Conservation (phyloP, 2,797 vertebrate species). For the Acrossocheilus wenchowensis region DNA sequence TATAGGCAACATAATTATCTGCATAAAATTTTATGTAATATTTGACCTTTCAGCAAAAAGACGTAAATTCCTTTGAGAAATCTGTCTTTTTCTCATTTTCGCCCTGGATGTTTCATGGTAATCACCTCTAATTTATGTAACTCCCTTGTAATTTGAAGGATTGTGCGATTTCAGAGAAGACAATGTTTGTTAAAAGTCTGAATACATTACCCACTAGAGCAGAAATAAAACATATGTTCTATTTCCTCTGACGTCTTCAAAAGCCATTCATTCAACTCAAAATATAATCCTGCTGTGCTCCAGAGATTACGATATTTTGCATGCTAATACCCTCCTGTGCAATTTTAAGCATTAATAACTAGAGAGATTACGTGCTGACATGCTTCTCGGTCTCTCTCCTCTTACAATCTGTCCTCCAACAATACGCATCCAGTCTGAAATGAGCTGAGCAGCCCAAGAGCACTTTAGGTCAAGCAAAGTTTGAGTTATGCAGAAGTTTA, state of each 20-base stretch:
- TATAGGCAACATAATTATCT: neutral
- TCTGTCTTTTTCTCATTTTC: neutral
- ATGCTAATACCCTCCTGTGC: slow-evolving; percentile 66
- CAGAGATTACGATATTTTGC: slow-evolving; percentile 64
- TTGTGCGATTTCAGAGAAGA: slow-evolving; percentile 47
- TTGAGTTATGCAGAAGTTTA: neutral
- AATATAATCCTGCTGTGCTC: slow-evolving; percentile 65
- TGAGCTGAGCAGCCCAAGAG: slow-evolving; percentile 5
- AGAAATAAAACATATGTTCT: slow-evolving; percentile 63
- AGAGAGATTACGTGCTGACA: slow-evolving; percentile 64
- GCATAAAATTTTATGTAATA: neutral
- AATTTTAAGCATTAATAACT: slow-evolving; percentile 66
- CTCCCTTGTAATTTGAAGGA: slow-evolving; percentile 40
- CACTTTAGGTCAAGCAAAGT: slow-evolving; percentile 37
- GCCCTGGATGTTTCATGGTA: slow-evolving; percentile 8
- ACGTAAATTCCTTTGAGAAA: slow-evolving; percentile 1
- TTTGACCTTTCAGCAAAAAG: slow-evolving; percentile 10
- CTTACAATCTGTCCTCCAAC: slow-evolving; percentile 25
- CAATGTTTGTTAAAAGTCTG: slow-evolving; percentile 46
- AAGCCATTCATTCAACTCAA: slow-evolving; percentile 62
- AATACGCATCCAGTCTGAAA: slow-evolving; percentile 21
- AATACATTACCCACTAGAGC: slow-evolving; percentile 48
- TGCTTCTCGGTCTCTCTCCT: slow-evolving; percentile 39
- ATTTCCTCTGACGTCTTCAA: slow-evolving; percentile 54
- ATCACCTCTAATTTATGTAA: slow-evolving; percentile 44